phyloP scores from a whole-genome alignment of 2,888 invertebrate species.

The Epinotia nisella region DNA sequence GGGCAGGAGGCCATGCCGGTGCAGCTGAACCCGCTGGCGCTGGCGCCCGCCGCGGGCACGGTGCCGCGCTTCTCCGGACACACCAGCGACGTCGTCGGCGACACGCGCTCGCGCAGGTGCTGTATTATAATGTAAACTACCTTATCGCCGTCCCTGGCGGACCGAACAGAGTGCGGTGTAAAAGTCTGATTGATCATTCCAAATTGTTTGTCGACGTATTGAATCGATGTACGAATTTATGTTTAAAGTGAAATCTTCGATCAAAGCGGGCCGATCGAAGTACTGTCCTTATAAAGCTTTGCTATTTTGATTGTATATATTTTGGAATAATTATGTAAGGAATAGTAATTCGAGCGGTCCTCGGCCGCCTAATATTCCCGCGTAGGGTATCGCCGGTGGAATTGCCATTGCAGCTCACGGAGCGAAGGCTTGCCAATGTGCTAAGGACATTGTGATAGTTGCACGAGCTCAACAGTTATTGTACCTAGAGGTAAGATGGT shows the following conservation, averaged over 20 bases:
- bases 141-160: conserved; percentile 31
- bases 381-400: conserved; percentile 59
- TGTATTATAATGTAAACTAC: conserved; percentile 88
- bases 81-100: conserved; percentile 91
- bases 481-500: conserved; percentile 63
- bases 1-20: conserved; percentile 76
- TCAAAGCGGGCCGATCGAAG: conserved; percentile 12
- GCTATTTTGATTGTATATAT: conserved; percentile 4
- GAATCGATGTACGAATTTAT: conserved; percentile 27
- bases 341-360: conserved; percentile 18
- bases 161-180: conserved; percentile 52
- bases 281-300: background rate
- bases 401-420: conserved; percentile 75
- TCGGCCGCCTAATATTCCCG: conserved; percentile 13
- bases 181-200: conserved; percentile 78
- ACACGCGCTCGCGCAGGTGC: conserved; percentile 88
- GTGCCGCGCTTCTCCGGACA: conserved; percentile 88
- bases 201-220: conserved; percentile 49
- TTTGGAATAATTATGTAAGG: conserved; percentile 6
- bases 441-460: conserved; percentile 73
- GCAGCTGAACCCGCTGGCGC: conserved; percentile 72
- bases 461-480: conserved; percentile 75
- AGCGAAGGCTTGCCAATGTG: conserved; percentile 72
- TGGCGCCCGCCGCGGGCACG: conserved; percentile 71
- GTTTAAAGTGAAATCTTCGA: conserved; percentile 18